Evolutionary conservation across 2,113 vertebrate species (phyloP).

Genomic region (Helogale parvula): DNA sequence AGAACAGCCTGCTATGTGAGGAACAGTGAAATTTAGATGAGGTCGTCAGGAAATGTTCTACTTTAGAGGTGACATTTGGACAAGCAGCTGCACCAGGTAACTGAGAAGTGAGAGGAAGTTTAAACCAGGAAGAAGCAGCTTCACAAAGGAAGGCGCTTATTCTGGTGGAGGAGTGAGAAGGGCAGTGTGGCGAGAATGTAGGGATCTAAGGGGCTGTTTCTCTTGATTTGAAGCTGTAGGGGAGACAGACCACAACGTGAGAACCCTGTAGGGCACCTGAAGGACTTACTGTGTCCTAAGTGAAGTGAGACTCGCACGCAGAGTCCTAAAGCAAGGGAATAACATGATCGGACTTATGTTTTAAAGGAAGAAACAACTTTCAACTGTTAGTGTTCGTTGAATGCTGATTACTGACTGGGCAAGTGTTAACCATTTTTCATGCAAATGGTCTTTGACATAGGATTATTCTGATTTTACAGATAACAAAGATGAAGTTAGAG

Average conservation of each 20-base stretch:
- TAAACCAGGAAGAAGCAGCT: not conserved
- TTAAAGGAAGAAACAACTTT: not conserved
- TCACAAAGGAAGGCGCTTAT: not conserved
- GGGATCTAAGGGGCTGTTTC: not conserved
- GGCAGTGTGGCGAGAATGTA: not conserved
- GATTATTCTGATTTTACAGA: conserved; percentile 33
- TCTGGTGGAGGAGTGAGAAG: not conserved
- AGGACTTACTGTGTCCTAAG: not conserved
- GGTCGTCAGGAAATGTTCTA: not conserved
- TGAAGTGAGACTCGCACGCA: not conserved
- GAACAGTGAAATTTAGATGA: not conserved
- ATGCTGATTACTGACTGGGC: not conserved
- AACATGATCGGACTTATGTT: not conserved
- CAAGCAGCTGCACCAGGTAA: not conserved
- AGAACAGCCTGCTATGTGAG: not conserved
- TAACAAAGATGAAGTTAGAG: not conserved
- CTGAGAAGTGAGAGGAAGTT: not conserved
- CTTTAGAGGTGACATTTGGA: not conserved
- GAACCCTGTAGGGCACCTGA: not conserved
- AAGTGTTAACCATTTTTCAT: not conserved
- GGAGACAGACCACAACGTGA: not conserved
- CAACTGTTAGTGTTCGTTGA: not conserved
- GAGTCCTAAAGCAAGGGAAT: not conserved
- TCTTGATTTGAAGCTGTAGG: not conserved
- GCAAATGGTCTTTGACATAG: conserved; percentile 6